phyloP scores from a whole-genome alignment of 2,888 invertebrate species.

The Latrodectus hesperus region DNA sequence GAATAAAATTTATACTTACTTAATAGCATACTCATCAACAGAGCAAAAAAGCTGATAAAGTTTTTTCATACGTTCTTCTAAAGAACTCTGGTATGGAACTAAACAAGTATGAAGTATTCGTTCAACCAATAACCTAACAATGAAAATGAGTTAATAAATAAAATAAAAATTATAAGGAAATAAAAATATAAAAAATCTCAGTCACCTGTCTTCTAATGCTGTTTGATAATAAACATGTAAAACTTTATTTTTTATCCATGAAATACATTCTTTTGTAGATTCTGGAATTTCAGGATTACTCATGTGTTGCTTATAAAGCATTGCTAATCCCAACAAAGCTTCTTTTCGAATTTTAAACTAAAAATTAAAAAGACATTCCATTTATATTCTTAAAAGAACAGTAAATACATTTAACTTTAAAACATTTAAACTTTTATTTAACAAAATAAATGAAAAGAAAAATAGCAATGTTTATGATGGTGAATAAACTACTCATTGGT shows the following conservation, averaged over 20 bases:
- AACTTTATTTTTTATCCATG: constrained; percentile 98
- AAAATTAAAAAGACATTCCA: constrained; percentile 14
- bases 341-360: constrained; percentile 95
- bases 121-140: constrained; percentile 85
- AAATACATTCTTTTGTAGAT: constrained; percentile 89
- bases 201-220: constrained; percentile 88
- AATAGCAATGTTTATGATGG: too few relatives aligned
- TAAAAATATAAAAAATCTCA: neutral
- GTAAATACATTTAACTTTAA: too few relatives aligned
- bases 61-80: constrained; percentile 93
- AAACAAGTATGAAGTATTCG: constrained; percentile 93
- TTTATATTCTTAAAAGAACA: too few relatives aligned
- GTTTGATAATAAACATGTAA: constrained; percentile 90
- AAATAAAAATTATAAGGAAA: neutral
- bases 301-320: constrained; percentile 87
- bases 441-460: too few relatives aligned
- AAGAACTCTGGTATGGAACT: constrained; percentile 91
- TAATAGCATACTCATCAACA: constrained; percentile 95
- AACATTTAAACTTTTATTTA: too few relatives aligned
- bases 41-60: constrained; percentile 92
- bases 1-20: constrained; percentile 75
- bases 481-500: too few relatives aligned
- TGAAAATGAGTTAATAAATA: neutral
- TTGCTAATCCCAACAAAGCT: constrained; percentile 94
- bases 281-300: constrained; percentile 88